Base-by-base conservation (phyloP, 2,113 vertebrate genomes). In the Chaetodon trifascialis region DNA sequence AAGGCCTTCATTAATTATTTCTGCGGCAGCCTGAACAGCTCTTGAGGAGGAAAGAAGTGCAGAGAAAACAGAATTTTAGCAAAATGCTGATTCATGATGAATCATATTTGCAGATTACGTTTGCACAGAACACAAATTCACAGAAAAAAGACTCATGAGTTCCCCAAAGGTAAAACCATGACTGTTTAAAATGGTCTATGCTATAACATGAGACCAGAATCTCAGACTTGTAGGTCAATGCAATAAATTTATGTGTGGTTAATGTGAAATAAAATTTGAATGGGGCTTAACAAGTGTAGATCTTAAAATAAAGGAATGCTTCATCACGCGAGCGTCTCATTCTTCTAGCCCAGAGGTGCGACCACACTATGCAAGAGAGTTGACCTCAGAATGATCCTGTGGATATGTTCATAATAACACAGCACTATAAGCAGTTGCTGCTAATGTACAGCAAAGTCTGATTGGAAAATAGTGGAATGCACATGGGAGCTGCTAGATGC, bases 401-500 rank as follows among this genome's bases (percentile, higher is more conserved):
- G 44, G 19, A 15, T 67, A 4, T 30, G 46, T 65, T 55, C 23
- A 75, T 56, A 56, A 73, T 68, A 54, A 71, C 30, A 56, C 51
- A 42, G 25, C 4, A 17, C 14, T 76, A 46, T 63, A 64, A 73
- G 70, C 60, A 81, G n/a, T 2, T 17, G 25, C 2, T 38, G 54
- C 25, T 54, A 34, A 67, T 89, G 34, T 56, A 23, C 17, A 56
- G 4, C 17, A 25, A 25, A 44, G 9, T 62, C 23, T 66, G 36
- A 66, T 38, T 66, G 21, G n/a, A 21, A 62, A 62, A 59, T 62
- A 25, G n/a, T 74, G 36, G 34, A 60, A 47, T 34, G 21, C 66
- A 44, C 36, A 25, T 34, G 15, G 71, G 75, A 68, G 25, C 69
- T 67, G 15, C 77, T 74, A 76, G 69, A 68, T 79, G 76, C 25